These are phyloP conservation scores for Panopea generosa DNA, from an alignment of 2,888 invertebrate genomes.

Conservation along the genomic window DNA sequence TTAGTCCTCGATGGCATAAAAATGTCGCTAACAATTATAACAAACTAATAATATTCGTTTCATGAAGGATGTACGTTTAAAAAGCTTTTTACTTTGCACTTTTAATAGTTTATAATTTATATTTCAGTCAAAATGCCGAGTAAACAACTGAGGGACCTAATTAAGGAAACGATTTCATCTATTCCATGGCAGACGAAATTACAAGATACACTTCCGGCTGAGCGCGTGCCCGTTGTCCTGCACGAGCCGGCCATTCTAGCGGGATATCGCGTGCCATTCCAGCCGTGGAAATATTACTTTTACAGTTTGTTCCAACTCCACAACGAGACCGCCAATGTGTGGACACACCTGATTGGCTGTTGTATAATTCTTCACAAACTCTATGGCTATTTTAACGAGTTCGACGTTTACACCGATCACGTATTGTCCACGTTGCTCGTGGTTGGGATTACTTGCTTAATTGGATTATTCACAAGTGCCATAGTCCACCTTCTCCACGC, in stretches of 20 bases:
- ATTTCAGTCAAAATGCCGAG: constrained; percentile 33
- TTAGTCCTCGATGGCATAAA: no score
- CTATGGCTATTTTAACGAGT: constrained; percentile 62
- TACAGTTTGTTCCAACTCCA: constrained; percentile 76
- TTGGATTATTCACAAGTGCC: constrained; percentile 58
- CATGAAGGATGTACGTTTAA: no score
- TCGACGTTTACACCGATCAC: constrained; percentile 70
- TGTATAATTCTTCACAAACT: constrained; percentile 61
- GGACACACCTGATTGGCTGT: constrained; percentile 75
- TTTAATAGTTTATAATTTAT: not conserved
- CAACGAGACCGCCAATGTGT: constrained; percentile 79
- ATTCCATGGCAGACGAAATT: constrained; percentile 60
- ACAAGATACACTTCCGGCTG: constrained; percentile 59
- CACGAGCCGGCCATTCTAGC: constrained; percentile 74
- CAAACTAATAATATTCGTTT: no score
- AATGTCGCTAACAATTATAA: no score
- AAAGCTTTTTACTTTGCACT: no score
- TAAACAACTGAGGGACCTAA: constrained; percentile 31
- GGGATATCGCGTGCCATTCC: constrained; percentile 72
- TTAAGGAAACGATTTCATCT: constrained; percentile 31
- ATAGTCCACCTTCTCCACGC: constrained; percentile 65
- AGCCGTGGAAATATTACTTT: constrained; percentile 75
- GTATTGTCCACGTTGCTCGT: constrained; percentile 68
- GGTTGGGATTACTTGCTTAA: constrained; percentile 59
- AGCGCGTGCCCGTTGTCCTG: constrained; percentile 73